Evolutionary conservation across 2,888 invertebrate genomes (phyloP), one percentile per base, ranked within the genome.

Genomic region (Mystacides longicornis): DNA sequence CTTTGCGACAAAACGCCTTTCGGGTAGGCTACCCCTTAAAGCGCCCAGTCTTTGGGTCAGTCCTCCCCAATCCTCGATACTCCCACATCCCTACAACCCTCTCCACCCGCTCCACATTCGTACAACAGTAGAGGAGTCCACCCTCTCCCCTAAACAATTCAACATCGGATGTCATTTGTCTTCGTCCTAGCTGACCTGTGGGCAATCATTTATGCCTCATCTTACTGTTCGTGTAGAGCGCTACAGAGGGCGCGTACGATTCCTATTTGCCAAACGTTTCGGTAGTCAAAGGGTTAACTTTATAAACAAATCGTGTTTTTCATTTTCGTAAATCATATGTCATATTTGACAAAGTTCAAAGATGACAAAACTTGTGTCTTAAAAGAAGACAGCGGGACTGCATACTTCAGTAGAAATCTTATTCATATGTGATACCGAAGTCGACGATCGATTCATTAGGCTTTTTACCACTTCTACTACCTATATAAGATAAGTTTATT

Each of bases 111-210:
- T 46, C 50, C 61, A 56, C 59, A 49, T 55, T 63, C 62, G 64
- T 66, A 64, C 27, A 27, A 27, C 5, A 7, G 27, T 50, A 60
- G 52, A n/a, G n/a, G n/a, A n/a, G 56, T 51, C 53, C 55, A 27
- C 47, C 54, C 64, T 22, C 66, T 53, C 54, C 62, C 56, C 55
- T 57, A 52, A 67, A 62, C 58, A 75, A 74, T 77, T 77, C 75
- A 75, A 74, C 75, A 72, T 72, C 68, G 69, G 65, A 64, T 66
- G 71, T 74, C 77, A 75, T 77, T 77, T 77, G 75, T 77, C 77
- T 77, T 77, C 77, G 77, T 77, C 77, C 76, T 70, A 68, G 71
- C 70, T 70, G 71, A 71, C 71, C 71, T 72, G 75, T 74, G 75
- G 60, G 60, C 58, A 60, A 77, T 77, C 76, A 76, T 77, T 77